Evolutionary conservation across 2,113 vertebrate genomes (phyloP).

Genomic region (Neolamprologus toae): DNA sequence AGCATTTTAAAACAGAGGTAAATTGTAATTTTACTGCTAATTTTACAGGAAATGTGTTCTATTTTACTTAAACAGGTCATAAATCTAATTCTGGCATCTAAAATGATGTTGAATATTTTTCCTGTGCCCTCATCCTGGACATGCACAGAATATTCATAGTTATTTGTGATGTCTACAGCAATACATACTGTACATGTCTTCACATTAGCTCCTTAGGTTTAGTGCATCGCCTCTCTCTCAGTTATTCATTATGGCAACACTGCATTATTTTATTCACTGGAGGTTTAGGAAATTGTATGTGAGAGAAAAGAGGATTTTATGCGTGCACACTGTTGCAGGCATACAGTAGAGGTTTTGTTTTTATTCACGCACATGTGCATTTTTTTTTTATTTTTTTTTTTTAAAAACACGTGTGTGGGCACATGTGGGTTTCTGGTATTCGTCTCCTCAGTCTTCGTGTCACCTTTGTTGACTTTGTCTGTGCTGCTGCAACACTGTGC

Average conservation of each 20-base stretch:
- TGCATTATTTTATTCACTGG: constrained; percentile 31
- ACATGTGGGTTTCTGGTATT: constrained; percentile 22
- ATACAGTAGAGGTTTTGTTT: not conserved
- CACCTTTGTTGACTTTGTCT: constrained; percentile 72
- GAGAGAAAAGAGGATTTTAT: constrained; percentile 4
- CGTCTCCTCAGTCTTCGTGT: constrained; percentile 23
- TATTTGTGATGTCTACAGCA: not conserved
- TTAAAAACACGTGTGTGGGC: not conserved
- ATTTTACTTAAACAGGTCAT: not conserved
- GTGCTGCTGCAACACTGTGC: constrained; percentile 34
- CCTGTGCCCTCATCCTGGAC: not conserved
- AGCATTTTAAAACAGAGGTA: not conserved
- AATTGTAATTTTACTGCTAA: not conserved
- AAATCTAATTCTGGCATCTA: not conserved
- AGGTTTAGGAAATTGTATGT: constrained; percentile 20
- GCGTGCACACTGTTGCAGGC: not conserved
- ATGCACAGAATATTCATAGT: not conserved
- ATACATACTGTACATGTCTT: not conserved
- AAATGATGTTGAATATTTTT: not conserved
- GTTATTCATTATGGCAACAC: constrained; percentile 11
- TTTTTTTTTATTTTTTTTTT: not conserved
- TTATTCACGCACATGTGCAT: constrained; percentile 1
- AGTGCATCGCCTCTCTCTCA: not conserved
- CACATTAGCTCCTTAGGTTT: not conserved
- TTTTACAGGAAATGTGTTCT: not conserved